phyloP scores from a whole-genome alignment of 1,140 invertebrate genomes.

The Hyposmocoma kahamanoa region DNA sequence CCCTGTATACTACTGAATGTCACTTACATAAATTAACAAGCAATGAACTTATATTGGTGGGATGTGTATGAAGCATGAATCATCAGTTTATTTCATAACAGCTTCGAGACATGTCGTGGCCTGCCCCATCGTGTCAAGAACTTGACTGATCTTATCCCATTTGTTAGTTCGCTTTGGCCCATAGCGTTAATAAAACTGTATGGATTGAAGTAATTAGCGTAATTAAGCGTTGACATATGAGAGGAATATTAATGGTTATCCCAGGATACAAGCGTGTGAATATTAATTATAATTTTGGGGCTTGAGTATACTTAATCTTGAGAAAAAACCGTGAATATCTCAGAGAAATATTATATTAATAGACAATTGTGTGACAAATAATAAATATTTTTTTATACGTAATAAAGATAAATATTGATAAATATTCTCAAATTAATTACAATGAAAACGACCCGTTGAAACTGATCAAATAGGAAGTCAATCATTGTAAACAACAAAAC shows the following conservation, averaged over 20 bases:
- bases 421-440: too few relatives aligned
- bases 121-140: slow-evolving; percentile 54
- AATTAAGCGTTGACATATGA: slow-evolving; percentile 31
- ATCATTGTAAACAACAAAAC: too few relatives aligned
- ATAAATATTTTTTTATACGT: too few relatives aligned
- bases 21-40: slow-evolving; percentile 43
- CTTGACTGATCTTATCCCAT: slow-evolving; percentile 49
- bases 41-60: slow-evolving; percentile 26
- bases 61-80: slow-evolving; percentile 23
- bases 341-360: too few relatives aligned
- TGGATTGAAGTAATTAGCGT: slow-evolving; percentile 42
- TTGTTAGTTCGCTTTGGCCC: slow-evolving; percentile 43
- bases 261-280: slow-evolving; percentile 16
- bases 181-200: slow-evolving; percentile 35
- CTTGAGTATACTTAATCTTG: too few relatives aligned
- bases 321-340: too few relatives aligned
- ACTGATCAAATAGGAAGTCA: too few relatives aligned
- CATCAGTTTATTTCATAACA: slow-evolving; percentile 48
- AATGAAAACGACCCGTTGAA: too few relatives aligned
- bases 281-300: too few relatives aligned
- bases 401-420: too few relatives aligned
- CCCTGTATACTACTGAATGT: too few relatives aligned
- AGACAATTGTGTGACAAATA: too few relatives aligned
- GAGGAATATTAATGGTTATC: slow-evolving; percentile 17
- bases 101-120: slow-evolving; percentile 57